These are phyloP conservation scores for Schizopygopsis pylzovi DNA, from an alignment of 2,797 vertebrate genomes.

Conservation along the genomic window DNA sequence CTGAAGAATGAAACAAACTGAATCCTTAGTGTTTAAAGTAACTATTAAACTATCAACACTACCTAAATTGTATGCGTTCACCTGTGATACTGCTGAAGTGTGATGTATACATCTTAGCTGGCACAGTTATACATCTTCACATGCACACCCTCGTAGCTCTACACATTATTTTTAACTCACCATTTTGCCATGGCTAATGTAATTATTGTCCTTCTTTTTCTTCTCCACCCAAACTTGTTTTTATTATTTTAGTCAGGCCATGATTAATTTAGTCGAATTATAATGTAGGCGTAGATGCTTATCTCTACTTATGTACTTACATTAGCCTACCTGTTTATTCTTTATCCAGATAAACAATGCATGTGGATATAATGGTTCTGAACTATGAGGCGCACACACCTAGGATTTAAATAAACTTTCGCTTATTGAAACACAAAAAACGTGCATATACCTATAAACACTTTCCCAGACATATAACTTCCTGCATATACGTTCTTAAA, in stretches of 20 bases:
- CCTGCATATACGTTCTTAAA: too few species aligned
- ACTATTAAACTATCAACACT: background rate
- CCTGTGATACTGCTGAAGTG: background rate
- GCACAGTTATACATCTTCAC: conserved; percentile 2
- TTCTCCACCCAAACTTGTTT: background rate
- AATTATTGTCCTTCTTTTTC: background rate
- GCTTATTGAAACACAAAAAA: too few species aligned
- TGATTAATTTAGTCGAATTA: conserved; percentile 11
- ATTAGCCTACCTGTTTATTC: background rate
- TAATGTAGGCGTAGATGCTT: background rate
- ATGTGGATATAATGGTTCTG: background rate
- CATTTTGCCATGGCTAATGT: background rate
- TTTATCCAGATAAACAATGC: background rate
- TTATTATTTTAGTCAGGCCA: background rate
- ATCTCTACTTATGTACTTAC: background rate
- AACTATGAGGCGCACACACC: background rate
- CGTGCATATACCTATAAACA: too few species aligned
- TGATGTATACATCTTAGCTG: background rate
- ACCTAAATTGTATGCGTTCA: background rate
- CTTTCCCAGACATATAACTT: too few species aligned
- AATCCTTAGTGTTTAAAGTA: background rate
- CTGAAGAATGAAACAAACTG: background rate
- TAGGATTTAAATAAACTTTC: too few species aligned
- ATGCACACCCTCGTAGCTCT: background rate
- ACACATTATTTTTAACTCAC: conserved; percentile 1